These are phyloP conservation scores for Alectoris magna DNA, from an alignment of 2,797 vertebrate genomes.

Conservation along the genomic window DNA sequence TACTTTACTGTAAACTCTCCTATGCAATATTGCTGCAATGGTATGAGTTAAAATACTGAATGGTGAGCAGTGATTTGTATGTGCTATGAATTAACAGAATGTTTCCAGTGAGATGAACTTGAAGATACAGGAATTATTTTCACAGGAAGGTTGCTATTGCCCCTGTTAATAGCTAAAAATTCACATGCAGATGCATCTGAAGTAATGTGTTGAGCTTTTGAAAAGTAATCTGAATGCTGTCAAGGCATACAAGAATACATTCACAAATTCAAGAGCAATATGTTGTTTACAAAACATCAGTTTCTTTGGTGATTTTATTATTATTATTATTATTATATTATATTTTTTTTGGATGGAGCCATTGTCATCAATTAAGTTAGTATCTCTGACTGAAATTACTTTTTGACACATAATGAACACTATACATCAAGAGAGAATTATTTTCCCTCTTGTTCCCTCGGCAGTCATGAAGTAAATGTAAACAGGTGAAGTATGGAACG, in stretches of 20 bases:
- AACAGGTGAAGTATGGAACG: constrained; percentile 73
- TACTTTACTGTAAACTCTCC: not conserved
- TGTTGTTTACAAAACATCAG: constrained; percentile 80
- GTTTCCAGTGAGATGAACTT: constrained; percentile 41
- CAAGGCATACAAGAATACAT: constrained; percentile 80
- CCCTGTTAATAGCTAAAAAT: constrained; percentile 75
- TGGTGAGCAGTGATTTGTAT: constrained; percentile 11
- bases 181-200: constrained; percentile 74
- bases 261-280: constrained; percentile 80
- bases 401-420: constrained; percentile 78
- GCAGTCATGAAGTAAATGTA: constrained; percentile 71
- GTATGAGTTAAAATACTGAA: constrained; percentile 15
- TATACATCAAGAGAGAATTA: constrained; percentile 70
- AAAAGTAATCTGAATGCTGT: constrained; percentile 82
- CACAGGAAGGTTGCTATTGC: constrained; percentile 73
- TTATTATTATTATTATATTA: no score
- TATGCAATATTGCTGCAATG: not conserved
- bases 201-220: constrained; percentile 78
- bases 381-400: constrained; percentile 80
- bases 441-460: constrained; percentile 73
- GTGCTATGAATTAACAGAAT: constrained; percentile 45
- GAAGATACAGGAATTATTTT: constrained; percentile 73
- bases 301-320: constrained; percentile 74
- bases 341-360: constrained; percentile 60
- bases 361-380: constrained; percentile 79